Evolutionary conservation across 2,797 vertebrate genomes (phyloP).

Genomic region (Geotria australis): DNA sequence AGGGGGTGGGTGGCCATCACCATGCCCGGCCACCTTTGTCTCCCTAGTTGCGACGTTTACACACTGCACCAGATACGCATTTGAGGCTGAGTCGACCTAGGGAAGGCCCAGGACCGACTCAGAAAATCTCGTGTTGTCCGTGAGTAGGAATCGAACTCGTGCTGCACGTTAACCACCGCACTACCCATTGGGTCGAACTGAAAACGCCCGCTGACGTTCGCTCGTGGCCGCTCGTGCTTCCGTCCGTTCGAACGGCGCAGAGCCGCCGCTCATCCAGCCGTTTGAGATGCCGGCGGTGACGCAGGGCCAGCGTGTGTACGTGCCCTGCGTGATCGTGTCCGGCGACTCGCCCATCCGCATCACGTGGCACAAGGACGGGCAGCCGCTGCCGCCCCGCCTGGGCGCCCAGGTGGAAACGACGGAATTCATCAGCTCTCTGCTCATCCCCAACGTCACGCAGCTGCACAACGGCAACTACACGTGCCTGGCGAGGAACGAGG

Average conservation of each 20-base stretch:
- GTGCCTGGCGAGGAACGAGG: slow-evolving; percentile 82
- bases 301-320: slow-evolving; percentile 86
- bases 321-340: slow-evolving; percentile 87
- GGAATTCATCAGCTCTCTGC: slow-evolving; percentile 85
- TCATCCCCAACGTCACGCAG: slow-evolving; percentile 80
- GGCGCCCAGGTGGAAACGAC: slow-evolving; percentile 83
- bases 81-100: no score
- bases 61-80: no score
- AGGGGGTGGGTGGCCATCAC: no score
- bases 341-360: slow-evolving; percentile 84
- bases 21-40: no score
- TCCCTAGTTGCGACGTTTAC: no score
- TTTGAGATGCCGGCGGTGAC: slow-evolving; percentile 96
- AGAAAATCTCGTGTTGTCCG: no score
- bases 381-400: slow-evolving; percentile 57
- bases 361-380: slow-evolving; percentile 91
- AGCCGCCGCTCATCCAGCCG: slow-evolving; percentile 84
- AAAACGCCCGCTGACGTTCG: no score
- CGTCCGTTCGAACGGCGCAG: slow-evolving; percentile 12
- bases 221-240: not conserved
- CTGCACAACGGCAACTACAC: slow-evolving; percentile 97
- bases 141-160: no score
- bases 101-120: no score
- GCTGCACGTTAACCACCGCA: no score
- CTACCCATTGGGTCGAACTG: no score